Evolutionary conservation across 2,113 vertebrate species (phyloP), one percentile per base, ranked within the genome.

Genomic region (Acanthochromis polyacanthus): DNA sequence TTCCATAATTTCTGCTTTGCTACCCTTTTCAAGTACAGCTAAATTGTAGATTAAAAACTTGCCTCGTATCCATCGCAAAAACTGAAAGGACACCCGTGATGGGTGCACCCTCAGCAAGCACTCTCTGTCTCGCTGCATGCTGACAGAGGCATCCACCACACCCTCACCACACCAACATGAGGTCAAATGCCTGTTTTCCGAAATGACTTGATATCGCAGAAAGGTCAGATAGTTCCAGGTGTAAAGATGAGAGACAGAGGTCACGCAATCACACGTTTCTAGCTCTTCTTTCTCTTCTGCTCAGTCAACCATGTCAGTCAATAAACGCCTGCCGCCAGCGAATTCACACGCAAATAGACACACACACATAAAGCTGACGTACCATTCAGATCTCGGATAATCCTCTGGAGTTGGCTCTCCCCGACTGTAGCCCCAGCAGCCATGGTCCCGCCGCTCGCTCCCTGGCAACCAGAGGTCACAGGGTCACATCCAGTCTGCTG

Each of bases 301-400:
- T 62, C 45, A 62, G 50, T 87, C 71, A 52, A 59, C 60, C 56
- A 75, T 65, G 62, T 65, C 74, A 84, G 63, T 72, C 38, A 58
- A 40, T 40, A 61, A 81, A 43, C 30, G 32, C 53, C 19, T 20
- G 55, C 30, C 56, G 28, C 30, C 62, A 40, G 43, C 64, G 58
- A 58, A 87, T 43, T 79, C 77, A 69, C 80, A 76, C 80, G 72
- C 76, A 71, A 56, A 72, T 22, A 60, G 71, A 68, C 48, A 17
- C 67, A 50, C 17, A 80, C 66, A 80, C 55, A 88, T 57, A 83
- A 82, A 66, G 80, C 65, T 82, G 75, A 63, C 28, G 15, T 95
- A 99, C 98, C 97, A 86, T 96, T 95, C 86, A 99, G 92, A 93
- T 99, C 98, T 61, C 95, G 89, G 92, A 99, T 96, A 93, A 99